Evolutionary conservation across 2,113 vertebrate species (phyloP).

Genomic region (Crotalus helleri): DNA sequence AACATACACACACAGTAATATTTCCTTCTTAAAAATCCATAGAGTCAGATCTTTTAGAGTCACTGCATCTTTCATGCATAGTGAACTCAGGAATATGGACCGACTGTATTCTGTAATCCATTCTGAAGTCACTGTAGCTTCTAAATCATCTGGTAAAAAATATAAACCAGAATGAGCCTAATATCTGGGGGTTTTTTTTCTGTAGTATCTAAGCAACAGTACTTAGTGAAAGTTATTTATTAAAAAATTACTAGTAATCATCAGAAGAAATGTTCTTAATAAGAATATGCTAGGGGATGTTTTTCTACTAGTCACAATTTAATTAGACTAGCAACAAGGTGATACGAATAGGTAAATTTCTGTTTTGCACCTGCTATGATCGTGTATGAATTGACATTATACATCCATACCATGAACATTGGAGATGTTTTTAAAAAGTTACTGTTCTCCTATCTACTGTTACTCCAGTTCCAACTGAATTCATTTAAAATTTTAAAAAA

Average conservation of each 20-base stretch:
- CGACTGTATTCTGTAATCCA: not conserved
- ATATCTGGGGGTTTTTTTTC: constrained; percentile 40
- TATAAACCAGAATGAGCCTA: constrained; percentile 39
- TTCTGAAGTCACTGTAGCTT: constrained; percentile 31
- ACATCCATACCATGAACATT: not conserved
- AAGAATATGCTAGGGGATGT: not conserved
- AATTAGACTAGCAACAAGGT: constrained; percentile 4
- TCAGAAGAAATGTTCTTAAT: constrained; percentile 39
- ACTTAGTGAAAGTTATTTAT: constrained; percentile 57
- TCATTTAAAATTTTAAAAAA: not conserved
- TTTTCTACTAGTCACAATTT: constrained; percentile 11
- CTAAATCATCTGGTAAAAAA: constrained; percentile 38
- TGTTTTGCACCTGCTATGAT: not conserved
- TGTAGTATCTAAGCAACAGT: constrained; percentile 64
- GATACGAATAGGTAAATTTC: not conserved
- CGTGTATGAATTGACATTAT: not conserved
- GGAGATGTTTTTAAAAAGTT: not conserved
- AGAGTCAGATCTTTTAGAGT: constrained; percentile 40
- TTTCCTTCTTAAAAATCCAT: not conserved
- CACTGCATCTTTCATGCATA: constrained; percentile 35
- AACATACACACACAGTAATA: not conserved
- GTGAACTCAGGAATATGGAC: constrained; percentile 46
- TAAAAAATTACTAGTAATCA: constrained; percentile 57
- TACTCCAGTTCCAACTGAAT: not conserved
- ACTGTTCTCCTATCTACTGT: not conserved